Percentiles rank a stretch among this genome's conserved stretches.
phyloP scores from a whole-genome alignment of 2,888 invertebrate species.

The Druceiella hillmani region DNA sequence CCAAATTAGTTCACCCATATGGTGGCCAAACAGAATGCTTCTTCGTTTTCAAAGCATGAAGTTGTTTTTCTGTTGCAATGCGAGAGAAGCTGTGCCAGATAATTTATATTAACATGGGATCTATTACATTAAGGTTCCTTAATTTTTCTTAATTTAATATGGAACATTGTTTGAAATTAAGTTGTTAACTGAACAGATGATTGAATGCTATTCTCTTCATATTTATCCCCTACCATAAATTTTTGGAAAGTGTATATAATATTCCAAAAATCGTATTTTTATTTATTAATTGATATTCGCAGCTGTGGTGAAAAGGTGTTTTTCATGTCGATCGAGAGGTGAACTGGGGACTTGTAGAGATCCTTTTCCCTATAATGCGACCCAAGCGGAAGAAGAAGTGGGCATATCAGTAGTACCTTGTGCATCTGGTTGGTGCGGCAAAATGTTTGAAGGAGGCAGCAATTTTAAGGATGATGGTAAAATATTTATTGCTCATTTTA shows the following conservation, averaged over 20 bases:
- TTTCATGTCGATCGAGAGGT: constrained; percentile 80
- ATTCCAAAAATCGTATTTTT: constrained; percentile 14
- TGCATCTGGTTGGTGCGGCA: constrained; percentile 90
- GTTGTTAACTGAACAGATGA: too few species aligned
- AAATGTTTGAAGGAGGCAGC: constrained; percentile 75
- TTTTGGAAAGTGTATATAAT: background rate
- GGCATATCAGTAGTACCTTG: constrained; percentile 77
- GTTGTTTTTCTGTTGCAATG: too few species aligned
- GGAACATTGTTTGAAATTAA: too few species aligned
- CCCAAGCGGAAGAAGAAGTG: constrained; percentile 62
- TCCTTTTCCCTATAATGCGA: constrained; percentile 74
- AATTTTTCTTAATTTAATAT: too few species aligned
- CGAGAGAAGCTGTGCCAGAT: too few species aligned
- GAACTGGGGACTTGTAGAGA: constrained; percentile 86
- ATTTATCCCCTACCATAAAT: constrained; percentile 34
- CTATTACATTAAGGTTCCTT: too few species aligned
- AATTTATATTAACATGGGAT: too few species aligned
- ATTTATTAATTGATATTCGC: constrained; percentile 25
- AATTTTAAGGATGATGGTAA: constrained; percentile 74
- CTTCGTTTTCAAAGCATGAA: too few species aligned
- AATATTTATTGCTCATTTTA: constrained; percentile 8
- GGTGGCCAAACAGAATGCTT: too few species aligned
- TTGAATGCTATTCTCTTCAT: too few species aligned
- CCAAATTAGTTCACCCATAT: too few species aligned
- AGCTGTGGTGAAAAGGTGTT: constrained; percentile 73